Conservation (phyloP, 2,888 invertebrate genomes). For the Cheilosia impressa region DNA sequence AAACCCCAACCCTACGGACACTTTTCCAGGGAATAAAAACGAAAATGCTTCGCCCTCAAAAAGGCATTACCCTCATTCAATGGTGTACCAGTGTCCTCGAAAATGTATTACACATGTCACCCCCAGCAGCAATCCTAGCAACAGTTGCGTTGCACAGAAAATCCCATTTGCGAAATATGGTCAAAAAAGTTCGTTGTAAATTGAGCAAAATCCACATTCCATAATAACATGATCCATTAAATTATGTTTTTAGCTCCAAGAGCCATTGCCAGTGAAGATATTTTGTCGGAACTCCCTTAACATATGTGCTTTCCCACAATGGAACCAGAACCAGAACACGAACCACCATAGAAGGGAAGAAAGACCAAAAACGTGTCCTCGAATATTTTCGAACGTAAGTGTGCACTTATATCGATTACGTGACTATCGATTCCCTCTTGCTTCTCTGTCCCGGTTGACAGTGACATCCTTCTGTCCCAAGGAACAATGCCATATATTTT, state of each 20-base stretch:
- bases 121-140: not conserved
- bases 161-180: constrained; percentile 48
- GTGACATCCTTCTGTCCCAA: constrained; percentile 63
- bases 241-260: constrained; percentile 51
- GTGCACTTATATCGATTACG: constrained; percentile 72
- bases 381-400: constrained; percentile 60
- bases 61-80: constrained; percentile 3
- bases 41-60: not conserved
- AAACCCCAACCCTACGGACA: not conserved
- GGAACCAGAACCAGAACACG: not conserved
- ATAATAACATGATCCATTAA: constrained; percentile 61
- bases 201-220: constrained; percentile 52
- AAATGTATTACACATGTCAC: constrained; percentile 19
- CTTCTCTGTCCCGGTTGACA: constrained; percentile 30
- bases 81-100: not conserved
- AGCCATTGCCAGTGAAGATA: constrained; percentile 9
- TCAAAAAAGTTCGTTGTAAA: constrained; percentile 42
- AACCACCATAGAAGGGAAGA: not conserved
- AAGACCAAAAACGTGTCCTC: constrained; percentile 33
- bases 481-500: constrained; percentile 64
- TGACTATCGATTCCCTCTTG: constrained; percentile 63
- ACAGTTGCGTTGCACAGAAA: constrained; percentile 17
- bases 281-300: constrained; percentile 8
- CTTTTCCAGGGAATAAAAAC: not conserved
- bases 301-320: constrained; percentile 7